Base-by-base conservation (phyloP, 2,797 vertebrate species). In the Astyanax mexicanus region DNA sequence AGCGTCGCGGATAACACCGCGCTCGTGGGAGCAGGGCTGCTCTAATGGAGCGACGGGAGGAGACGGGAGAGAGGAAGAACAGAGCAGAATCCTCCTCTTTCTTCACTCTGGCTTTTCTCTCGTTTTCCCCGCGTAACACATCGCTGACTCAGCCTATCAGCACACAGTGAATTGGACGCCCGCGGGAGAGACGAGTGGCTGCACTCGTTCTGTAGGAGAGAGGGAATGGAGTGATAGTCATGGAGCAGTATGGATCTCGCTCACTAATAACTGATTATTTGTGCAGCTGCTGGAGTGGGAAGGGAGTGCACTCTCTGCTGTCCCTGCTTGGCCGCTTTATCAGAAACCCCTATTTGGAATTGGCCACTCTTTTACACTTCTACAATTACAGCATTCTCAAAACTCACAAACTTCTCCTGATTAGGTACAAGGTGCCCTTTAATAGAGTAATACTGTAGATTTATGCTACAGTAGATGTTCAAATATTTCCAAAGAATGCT, bases 1-100 rank as follows among this genome's bases (percentile, higher is more conserved):
- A 60, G 35, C 69, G 32, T 42, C 44, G 61, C 54, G 51, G 67
- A n/a, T n/a, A n/a, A n/a, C n/a, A n/a, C n/a, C n/a, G n/a, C n/a
- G n/a, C n/a, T n/a, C n/a, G n/a, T n/a, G n/a, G 38, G 45, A 72
- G 42, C n/a, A 52, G 19, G 38, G 35, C 77, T 19, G 15, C 45
- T 58, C 57, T 77, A 69, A 79, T 68, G 64, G 77, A 72, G 37
- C 69, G 19, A n/a, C 57, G 62, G 47, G 47, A 61, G 45, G 38
- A 23, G 10, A 49, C 21, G 8, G 37, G 72, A 61, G 71, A 38
- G 47, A 54, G 21, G 25, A 54, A 74, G 47, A 60, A 55, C 13
- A 38, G 42, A 44, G 55, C 27, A 35, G 37, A 44, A 38, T 71
- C 35, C 37, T 54, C 44, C 29, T 7, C 27, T 44, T 9, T 54